Conservation (phyloP, 2,888 invertebrate species). For the Caenorhabditis becei region DNA sequence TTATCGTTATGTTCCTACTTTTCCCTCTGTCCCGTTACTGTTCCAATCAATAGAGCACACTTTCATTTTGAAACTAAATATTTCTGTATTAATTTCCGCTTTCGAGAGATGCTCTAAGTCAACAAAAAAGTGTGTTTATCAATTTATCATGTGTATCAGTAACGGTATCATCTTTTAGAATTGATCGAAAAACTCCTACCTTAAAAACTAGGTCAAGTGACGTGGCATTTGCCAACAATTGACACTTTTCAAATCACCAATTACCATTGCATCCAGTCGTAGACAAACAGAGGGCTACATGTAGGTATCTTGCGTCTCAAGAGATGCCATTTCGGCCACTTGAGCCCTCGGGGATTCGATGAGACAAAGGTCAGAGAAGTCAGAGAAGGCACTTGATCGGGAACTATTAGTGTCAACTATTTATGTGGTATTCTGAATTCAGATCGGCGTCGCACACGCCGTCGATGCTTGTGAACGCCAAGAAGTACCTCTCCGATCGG, state of each 20-base stretch:
- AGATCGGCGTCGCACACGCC: conserved; percentile 79
- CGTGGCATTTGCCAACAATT: conserved; percentile 10
- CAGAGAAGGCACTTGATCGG: neutral
- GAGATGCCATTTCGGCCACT: conserved; percentile 14
- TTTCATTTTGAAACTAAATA: neutral
- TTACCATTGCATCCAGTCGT: neutral
- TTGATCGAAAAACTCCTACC: neutral
- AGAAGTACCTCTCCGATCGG: conserved; percentile 79
- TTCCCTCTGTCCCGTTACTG: neutral
- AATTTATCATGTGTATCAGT: conserved; percentile 6
- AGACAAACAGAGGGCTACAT: conserved; percentile 17
- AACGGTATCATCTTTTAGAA: neutral
- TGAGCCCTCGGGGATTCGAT: neutral
- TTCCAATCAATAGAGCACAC: neutral
- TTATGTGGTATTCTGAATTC: neutral
- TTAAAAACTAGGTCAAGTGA: neutral
- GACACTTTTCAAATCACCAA: conserved; percentile 39
- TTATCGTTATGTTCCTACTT: too few species aligned
- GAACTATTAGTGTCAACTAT: neutral
- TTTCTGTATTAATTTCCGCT: neutral
- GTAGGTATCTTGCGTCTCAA: conserved; percentile 11
- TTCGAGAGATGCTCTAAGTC: neutral
- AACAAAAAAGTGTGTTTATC: conserved; percentile 4
- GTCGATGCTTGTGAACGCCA: conserved; percentile 80
- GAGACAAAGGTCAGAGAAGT: neutral